phyloP scores from a whole-genome alignment of 2,113 vertebrate genomes.

The Triplophysa dalaica region DNA sequence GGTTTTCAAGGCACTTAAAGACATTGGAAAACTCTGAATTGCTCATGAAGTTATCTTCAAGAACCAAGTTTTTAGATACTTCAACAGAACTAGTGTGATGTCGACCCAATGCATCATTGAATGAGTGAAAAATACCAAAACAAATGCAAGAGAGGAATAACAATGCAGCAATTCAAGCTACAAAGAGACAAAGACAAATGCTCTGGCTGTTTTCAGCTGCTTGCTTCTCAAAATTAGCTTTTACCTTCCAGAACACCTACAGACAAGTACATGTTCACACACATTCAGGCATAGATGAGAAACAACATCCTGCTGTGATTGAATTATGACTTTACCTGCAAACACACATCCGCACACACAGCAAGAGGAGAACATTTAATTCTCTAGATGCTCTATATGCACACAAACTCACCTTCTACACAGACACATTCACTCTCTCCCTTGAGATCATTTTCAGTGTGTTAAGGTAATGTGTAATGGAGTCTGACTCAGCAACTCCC shows the following conservation, averaged over 20 bases:
- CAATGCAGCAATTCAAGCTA: conserved; percentile 2
- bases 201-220: not conserved
- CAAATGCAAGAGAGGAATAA: not conserved
- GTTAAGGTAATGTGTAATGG: conserved; percentile 50
- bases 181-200: conserved; percentile 28
- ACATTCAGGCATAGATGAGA: conserved; percentile 42
- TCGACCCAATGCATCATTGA: not conserved
- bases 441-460: conserved; percentile 26
- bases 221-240: conserved; percentile 47
- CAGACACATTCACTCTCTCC: not conserved
- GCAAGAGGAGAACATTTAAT: conserved; percentile 12
- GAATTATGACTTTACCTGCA: conserved; percentile 35
- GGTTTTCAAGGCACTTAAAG: not conserved
- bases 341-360: conserved; percentile 12
- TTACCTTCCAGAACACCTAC: conserved; percentile 30
- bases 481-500: conserved; percentile 50
- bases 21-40: not conserved
- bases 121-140: conserved; percentile 6
- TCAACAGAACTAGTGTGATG: not conserved
- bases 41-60: not conserved
- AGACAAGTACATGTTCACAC: conserved; percentile 30
- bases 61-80: not conserved
- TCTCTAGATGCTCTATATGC: conserved; percentile 14
- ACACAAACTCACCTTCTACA: not conserved
- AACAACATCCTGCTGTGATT: conserved; percentile 35